Percentiles rank a stretch among this genome's conserved stretches.
Conservation (phyloP, 2,888 invertebrate genomes). For the Homarus gammarus region DNA sequence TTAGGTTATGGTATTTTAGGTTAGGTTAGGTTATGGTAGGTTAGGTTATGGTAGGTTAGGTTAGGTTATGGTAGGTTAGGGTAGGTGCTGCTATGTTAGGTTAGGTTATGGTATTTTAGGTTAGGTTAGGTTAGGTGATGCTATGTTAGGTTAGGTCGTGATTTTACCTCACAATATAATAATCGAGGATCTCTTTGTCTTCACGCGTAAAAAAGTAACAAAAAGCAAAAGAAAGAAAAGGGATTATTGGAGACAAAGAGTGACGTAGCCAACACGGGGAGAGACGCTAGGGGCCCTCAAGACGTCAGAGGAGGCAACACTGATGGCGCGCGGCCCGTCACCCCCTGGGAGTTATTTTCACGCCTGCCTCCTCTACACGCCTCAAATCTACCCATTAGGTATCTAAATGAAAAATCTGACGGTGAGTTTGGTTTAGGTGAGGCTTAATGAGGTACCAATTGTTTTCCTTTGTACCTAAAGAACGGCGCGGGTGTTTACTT, state of each 20-base stretch:
- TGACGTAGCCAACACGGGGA: neutral
- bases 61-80: no score
- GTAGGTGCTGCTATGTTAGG: no score
- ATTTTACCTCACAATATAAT: no score
- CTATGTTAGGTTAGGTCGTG: no score
- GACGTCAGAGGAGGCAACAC: neutral
- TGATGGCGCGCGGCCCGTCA: neutral
- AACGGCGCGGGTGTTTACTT: conserved; percentile 22
- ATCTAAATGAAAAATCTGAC: conserved; percentile 49
- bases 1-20: no score
- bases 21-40: no score
- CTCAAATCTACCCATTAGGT: conserved; percentile 14
- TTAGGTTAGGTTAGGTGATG: no score
- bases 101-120: no score
- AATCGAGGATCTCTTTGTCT: no score
- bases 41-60: no score
- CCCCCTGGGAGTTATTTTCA: neutral
- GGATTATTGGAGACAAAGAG: neutral
- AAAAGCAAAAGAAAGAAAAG: neutral
- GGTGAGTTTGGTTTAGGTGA: conserved; percentile 25
- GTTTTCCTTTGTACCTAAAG: conserved; percentile 6
- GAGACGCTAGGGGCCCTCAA: neutral
- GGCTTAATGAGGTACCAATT: conserved; percentile 10
- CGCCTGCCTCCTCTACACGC: neutral
- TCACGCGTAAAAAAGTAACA: no score